Conservation (phyloP, 2,113 vertebrate species). For the Leptocoma aspasia region DNA sequence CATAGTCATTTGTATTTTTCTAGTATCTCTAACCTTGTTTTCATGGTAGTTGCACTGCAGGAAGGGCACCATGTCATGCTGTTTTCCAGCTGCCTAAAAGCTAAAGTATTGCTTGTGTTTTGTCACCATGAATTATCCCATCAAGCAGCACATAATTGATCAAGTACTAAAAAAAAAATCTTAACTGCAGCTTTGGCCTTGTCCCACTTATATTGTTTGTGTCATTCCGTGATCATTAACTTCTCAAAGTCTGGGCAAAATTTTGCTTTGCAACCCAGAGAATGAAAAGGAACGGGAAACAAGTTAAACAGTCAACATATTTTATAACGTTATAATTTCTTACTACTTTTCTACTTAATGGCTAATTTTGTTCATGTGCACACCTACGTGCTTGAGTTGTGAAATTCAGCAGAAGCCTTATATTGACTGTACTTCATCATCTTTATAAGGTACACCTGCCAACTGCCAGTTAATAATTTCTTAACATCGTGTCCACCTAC, state of each 20-base stretch:
- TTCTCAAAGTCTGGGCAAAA: neutral
- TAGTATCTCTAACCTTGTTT: neutral
- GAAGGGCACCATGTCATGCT: neutral
- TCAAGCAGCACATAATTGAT: neutral
- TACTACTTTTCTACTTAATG: neutral
- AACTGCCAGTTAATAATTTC: constrained; percentile 44
- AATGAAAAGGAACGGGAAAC: neutral
- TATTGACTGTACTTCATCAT: neutral
- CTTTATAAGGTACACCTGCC: constrained; percentile 18
- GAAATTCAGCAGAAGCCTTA: constrained; percentile 23
- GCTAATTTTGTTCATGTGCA: constrained; percentile 7
- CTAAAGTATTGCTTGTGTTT: neutral
- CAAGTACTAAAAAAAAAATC: neutral
- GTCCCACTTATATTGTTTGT: neutral
- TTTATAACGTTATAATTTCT: constrained; percentile 2
- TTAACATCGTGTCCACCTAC: constrained; percentile 44
- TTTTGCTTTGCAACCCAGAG: neutral
- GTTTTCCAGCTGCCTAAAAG: neutral
- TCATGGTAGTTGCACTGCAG: neutral
- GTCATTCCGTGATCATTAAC: neutral
- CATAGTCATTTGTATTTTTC: neutral
- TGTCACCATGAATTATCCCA: neutral
- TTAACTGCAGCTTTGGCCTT: neutral
- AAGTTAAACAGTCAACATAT: neutral
- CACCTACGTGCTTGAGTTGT: constrained; percentile 20